These are phyloP conservation scores for Jacana jacana DNA, from an alignment of 2,113 vertebrate genomes.

Conservation along the genomic window DNA sequence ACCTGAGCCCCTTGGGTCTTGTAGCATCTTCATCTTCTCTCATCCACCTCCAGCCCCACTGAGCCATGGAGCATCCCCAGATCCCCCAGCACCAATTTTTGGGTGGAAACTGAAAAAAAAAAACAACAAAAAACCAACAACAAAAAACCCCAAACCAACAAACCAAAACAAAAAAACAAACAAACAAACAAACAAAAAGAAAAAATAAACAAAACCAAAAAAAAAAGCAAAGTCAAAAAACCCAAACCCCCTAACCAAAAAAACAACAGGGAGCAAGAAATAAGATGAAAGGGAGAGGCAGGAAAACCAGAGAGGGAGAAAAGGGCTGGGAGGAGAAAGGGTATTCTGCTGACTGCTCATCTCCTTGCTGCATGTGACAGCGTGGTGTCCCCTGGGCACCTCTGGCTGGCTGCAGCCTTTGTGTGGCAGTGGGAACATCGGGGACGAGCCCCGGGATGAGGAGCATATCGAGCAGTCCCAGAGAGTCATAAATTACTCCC, in stretches of 20 bases:
- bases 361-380: not conserved
- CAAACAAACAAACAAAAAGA: too few species aligned
- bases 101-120: not conserved
- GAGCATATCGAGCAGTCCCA: not conserved
- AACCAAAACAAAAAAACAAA: too few species aligned
- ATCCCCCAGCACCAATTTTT: not conserved
- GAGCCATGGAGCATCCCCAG: not conserved
- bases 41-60: not conserved
- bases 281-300: not conserved
- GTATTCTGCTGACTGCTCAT: not conserved
- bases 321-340: not conserved
- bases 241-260: too few species aligned
- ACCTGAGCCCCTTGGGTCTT: not conserved
- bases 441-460: not conserved
- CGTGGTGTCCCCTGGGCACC: not conserved
- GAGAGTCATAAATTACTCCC: conserved; percentile 42
- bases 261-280: fast-evolving
- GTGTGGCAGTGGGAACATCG: conserved; percentile 3
- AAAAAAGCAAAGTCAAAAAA: not conserved
- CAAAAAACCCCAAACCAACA: too few species aligned
- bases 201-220: not conserved
- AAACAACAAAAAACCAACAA: too few species aligned
- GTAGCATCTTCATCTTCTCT: not conserved
- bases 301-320: not conserved
- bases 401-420: not conserved